phyloP scores from a whole-genome alignment of 2,797 vertebrate species.

The Sitta carolinensis region DNA sequence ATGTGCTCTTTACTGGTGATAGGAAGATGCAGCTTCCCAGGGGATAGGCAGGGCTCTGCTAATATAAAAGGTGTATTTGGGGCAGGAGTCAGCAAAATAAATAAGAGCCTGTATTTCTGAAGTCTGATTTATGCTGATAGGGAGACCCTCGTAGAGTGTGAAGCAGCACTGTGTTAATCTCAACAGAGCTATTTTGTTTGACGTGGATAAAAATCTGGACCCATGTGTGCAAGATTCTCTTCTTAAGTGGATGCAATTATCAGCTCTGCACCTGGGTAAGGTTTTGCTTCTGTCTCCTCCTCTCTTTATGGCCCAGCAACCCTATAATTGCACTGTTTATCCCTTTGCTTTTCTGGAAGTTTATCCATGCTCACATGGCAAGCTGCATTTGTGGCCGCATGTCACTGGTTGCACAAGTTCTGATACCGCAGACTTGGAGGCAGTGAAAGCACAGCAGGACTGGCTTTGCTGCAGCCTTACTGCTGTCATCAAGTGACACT shows the following conservation, averaged over 20 bases:
- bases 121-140: neutral
- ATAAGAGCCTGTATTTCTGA: neutral
- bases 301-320: neutral
- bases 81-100: neutral
- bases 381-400: neutral
- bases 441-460: neutral
- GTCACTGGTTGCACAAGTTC: neutral
- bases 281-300: neutral
- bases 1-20: neutral
- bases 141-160: neutral
- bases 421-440: neutral
- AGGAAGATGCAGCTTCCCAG: neutral
- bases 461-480: neutral
- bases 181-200: neutral
- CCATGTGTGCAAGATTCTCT: neutral
- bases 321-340: neutral
- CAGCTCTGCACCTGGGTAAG: rapidly evolving
- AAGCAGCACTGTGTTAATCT: neutral
- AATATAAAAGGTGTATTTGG: neutral
- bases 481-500: neutral
- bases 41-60: neutral
- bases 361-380: neutral
- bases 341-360: neutral
- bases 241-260: neutral
- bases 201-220: neutral